Base-by-base conservation (phyloP, 2,888 invertebrate genomes). In the Cataglyphis cursor region DNA sequence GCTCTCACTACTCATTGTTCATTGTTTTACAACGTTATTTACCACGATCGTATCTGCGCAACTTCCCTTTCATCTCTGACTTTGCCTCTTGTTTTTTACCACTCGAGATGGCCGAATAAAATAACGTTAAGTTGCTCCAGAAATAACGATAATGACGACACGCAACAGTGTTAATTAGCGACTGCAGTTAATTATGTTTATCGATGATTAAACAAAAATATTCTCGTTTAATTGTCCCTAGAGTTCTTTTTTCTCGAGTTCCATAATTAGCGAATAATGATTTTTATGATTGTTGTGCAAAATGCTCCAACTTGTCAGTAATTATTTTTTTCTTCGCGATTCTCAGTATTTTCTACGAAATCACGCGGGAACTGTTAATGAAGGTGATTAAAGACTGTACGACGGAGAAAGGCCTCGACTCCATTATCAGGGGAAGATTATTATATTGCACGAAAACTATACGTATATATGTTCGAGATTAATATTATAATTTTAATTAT, bases 1-100 rank as follows among this genome's bases (percentile, higher is more conserved):
- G 88, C 89, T 85, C 88, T 88, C 89, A 83, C 89, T 85, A 86
- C 85, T 90, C 88, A 90, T 89, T 89, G 89, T 90, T 86, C 87
- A 90, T 90, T 90, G 90, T 90, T 87, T 86, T 81, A 75, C 86
- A 64, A 85, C 70, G 82, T 78, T 57, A 83, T 82, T 68, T 65
- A 59, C 82, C 76, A 83, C 83, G 88, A 88, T 89, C 86, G 28
- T 59, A 88, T 88, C 86, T 82, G 78, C 88, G 89, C 89, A 89
- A 89, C 76, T 89, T 89, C 85, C 89, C 89, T 82, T 88, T 81
- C 82, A 54, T 65, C 31, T 65, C 62, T 74, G 41, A 75, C 87
- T 74, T 75, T 70, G 76, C 61, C 64, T 51, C 51, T 51, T 51
- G 72, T 24, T 62, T 44, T 66, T 66, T 66, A 38, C 28, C n/a